Evolutionary conservation across 2,113 vertebrate species (phyloP).

Genomic region (Miniopterus natalensis): DNA sequence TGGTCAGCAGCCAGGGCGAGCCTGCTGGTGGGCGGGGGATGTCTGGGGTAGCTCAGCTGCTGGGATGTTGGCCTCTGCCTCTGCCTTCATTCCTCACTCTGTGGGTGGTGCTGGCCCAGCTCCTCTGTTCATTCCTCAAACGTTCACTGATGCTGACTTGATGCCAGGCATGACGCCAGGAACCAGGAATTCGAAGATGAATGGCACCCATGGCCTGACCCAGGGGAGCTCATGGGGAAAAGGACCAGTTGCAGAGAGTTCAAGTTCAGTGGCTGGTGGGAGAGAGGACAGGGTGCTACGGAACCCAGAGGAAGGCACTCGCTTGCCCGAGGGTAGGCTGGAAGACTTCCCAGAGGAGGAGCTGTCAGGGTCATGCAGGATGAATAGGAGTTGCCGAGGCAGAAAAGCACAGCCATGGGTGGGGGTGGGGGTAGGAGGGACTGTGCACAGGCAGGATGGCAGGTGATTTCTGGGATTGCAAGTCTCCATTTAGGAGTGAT

Average conservation of each 20-base stretch:
- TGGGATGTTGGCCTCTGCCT: background rate
- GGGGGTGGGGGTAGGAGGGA: background rate
- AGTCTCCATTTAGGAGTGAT: background rate
- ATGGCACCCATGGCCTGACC: background rate
- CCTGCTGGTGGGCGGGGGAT: background rate
- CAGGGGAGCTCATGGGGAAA: background rate
- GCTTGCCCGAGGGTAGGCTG: background rate
- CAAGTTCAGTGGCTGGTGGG: background rate
- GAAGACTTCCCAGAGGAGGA: constrained; percentile 38
- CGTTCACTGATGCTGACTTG: background rate
- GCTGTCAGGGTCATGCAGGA: background rate
- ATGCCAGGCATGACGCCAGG: constrained; percentile 49
- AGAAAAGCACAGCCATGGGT: background rate
- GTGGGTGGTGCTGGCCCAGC: background rate
- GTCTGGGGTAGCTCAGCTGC: background rate
- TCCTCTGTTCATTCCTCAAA: constrained; percentile 50
- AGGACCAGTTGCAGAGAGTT: background rate
- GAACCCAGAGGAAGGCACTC: background rate
- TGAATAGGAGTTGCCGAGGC: background rate
- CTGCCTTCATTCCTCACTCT: background rate
- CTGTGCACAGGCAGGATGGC: background rate
- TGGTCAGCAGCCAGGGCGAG: background rate
- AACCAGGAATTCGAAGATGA: constrained; percentile 58
- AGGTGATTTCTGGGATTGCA: background rate
- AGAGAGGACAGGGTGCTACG: background rate